Percentiles rank a stretch among this genome's conserved stretches.
Evolutionary conservation across 2,113 vertebrate genomes (phyloP).

Genomic region (Chrysemys picta): DNA sequence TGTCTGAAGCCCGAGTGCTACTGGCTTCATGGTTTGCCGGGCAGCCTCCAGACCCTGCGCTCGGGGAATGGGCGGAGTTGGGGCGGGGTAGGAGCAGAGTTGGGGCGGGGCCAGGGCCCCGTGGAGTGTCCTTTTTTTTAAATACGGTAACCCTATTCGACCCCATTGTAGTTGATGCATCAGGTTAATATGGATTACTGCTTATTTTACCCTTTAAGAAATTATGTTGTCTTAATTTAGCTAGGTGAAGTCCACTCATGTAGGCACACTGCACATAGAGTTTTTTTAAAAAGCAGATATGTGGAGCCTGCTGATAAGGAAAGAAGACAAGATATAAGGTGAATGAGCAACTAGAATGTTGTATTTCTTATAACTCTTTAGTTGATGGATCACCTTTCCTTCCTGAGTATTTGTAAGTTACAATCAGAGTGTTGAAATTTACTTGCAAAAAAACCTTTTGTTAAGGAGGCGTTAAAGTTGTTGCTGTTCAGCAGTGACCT

Average conservation of each 20-base stretch:
- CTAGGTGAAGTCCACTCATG: neutral
- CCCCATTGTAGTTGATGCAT: neutral
- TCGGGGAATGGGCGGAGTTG: no score
- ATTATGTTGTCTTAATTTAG: neutral
- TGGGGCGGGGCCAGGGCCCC: no score
- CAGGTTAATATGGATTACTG: neutral
- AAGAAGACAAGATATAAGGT: neutral
- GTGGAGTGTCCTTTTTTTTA: no score
- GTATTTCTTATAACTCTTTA: neutral
- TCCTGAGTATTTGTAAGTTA: neutral
- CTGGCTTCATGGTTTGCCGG: no score
- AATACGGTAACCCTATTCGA: neutral
- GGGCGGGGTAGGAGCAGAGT: no score
- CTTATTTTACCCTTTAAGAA: neutral
- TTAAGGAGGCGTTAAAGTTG: neutral
- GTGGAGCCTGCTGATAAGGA: neutral
- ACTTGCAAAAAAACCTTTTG: neutral
- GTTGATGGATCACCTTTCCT: neutral
- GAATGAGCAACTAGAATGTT: neutral
- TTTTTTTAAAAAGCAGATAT: neutral
- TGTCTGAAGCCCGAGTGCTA: no score
- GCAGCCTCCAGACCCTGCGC: no score
- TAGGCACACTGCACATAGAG: neutral
- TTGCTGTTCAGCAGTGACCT: neutral
- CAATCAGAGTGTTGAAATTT: neutral